Evolutionary conservation across 2,113 vertebrate genomes (phyloP), one percentile per base, ranked within the genome.

Genomic region (Psittacula cyanocephala): DNA sequence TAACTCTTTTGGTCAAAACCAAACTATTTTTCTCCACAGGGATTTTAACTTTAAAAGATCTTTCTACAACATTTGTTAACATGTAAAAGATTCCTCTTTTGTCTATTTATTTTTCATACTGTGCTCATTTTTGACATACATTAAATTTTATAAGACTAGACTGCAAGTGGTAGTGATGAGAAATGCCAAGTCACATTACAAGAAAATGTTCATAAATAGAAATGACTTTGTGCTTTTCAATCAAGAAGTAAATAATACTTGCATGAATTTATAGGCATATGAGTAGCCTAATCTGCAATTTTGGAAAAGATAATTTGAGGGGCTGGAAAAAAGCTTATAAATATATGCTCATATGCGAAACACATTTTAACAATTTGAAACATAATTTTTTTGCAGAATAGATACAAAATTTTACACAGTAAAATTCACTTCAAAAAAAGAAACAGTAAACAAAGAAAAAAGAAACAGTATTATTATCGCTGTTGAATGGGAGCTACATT

Each of bases 71-170:
- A 91, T 93, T 97, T 97, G 78, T 92, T 97, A 87, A 93, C 72
- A 88, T 65, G 78, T 20, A 85, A 67, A 92, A 33, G 33, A 41
- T 92, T 97, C 94, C 35, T 91, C 86, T 82, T 96, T 96, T 97
- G 81, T 96, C 86, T 96, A 52, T 96, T 97, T 97, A 88, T 97
- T 97, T 98, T 97, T 77, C 89, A 94, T 95, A 95, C 77, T 81
- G 55, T 95, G 94, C 83, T 98, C 83, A 91, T 94, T 95, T 98
- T 91, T 98, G 96, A 98, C 85, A 95, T 96, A 86, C 94, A 97
- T 98, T 98, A 97, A 80, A 93, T 97, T 98, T 98, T 97, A 97
- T 97, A 89, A 96, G 97, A 97, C 86, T 92, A 95, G 93, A 98
- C 95, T 97, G 92, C 83, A 97, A 98, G 74, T 44, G 0, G 76